Percentiles rank a stretch among this genome's conserved stretches.
Conservation (phyloP, 1,140 invertebrate species). For the Apis laboriosa region DNA sequence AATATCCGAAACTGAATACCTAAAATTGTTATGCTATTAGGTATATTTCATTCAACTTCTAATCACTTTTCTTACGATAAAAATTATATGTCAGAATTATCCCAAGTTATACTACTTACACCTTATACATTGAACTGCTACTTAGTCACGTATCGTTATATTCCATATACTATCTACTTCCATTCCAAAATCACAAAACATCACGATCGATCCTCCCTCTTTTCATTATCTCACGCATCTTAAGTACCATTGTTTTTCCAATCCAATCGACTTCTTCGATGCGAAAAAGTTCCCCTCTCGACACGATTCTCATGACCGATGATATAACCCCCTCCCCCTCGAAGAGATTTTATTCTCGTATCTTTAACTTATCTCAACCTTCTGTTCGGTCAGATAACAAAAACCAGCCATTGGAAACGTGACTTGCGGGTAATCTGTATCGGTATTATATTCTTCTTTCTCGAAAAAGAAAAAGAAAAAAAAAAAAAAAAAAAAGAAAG, state of each 20-base stretch:
- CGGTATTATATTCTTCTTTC: conserved; percentile 34
- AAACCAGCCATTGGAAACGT: conserved; percentile 14
- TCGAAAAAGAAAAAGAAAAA: neutral
- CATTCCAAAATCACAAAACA: neutral
- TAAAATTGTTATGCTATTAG: neutral
- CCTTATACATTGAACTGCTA: no score
- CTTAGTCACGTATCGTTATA: no score
- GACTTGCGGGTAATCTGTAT: conserved; percentile 45
- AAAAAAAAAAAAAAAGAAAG: no score
- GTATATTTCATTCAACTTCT: no score
- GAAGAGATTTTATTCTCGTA: conserved; percentile 11
- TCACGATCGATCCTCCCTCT: neutral
- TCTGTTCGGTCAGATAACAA: conserved; percentile 14
- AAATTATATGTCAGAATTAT: neutral
- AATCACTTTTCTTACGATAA: no score
- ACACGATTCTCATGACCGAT: conserved; percentile 6
- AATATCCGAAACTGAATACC: no score
- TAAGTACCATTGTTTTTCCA: neutral
- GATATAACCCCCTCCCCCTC: neutral
- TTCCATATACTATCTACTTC: no score
- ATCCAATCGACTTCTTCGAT: neutral
- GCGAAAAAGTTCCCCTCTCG: neutral
- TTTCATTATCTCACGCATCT: neutral
- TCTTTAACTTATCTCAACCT: conserved; percentile 14
- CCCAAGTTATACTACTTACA: neutral